Conservation (phyloP, 2,797 vertebrate species). For the Enoplosus armatus region DNA sequence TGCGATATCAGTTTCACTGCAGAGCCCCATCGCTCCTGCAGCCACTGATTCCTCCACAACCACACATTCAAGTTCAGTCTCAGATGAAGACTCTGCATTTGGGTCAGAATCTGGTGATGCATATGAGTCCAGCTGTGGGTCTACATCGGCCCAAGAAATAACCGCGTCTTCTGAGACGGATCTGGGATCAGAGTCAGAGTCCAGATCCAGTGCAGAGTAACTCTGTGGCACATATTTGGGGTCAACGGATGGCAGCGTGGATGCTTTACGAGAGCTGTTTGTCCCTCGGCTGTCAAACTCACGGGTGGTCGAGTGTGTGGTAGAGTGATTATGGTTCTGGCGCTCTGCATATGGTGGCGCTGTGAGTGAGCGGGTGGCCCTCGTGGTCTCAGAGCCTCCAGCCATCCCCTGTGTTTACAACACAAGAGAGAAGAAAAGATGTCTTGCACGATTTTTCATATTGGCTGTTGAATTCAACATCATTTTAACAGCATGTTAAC, state of each 20-base stretch:
- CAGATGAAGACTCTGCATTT: constrained; percentile 72
- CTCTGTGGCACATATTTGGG: constrained; percentile 59
- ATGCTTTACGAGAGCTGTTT: constrained; percentile 37
- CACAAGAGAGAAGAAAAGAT: constrained; percentile 11
- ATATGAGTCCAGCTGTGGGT: constrained; percentile 60
- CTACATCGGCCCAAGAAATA: constrained; percentile 56
- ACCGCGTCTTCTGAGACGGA: constrained; percentile 65
- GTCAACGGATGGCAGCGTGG: constrained; percentile 45
- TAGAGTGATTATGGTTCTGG: constrained; percentile 42
- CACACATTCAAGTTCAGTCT: constrained; percentile 71
- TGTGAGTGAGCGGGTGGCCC: constrained; percentile 49
- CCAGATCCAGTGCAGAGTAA: constrained; percentile 60
- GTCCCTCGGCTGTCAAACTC: constrained; percentile 46
- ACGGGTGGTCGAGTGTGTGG: constrained; percentile 25
- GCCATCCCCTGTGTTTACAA: constrained; percentile 63
- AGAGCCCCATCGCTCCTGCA: constrained; percentile 31
- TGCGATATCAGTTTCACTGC: constrained; percentile 28
- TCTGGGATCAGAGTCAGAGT: constrained; percentile 77
- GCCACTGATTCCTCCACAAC: constrained; percentile 52
- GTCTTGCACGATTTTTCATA: not conserved
- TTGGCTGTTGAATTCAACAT: constrained; percentile 9
- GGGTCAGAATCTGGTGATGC: constrained; percentile 67
- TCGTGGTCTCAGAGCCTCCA: constrained; percentile 50
- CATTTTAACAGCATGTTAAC: not conserved
- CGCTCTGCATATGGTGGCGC: constrained; percentile 46